phyloP scores from a whole-genome alignment of 2,888 invertebrate species.

The Epinotia nisella region DNA sequence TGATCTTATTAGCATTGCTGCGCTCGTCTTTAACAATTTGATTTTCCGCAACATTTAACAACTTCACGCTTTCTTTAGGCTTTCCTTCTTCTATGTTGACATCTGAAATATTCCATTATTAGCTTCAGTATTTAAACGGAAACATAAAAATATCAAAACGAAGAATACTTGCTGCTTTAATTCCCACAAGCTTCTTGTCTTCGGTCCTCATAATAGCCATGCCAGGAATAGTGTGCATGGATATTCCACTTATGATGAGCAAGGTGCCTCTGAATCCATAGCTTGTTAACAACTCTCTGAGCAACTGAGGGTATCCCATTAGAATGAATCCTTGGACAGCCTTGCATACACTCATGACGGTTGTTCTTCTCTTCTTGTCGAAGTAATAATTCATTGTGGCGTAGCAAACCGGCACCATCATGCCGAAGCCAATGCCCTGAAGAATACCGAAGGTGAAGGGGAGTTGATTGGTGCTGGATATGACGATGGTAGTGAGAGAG shows the following conservation, averaged over 20 bases:
- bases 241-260: slow-evolving; percentile 84
- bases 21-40: slow-evolving; percentile 14
- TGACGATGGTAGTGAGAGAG: slow-evolving; percentile 81
- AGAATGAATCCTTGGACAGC: slow-evolving; percentile 83
- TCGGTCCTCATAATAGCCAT: slow-evolving; percentile 84
- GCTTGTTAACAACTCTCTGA: slow-evolving; percentile 75
- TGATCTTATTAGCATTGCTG: slow-evolving; percentile 12
- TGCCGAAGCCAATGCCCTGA: slow-evolving; percentile 86
- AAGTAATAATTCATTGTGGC: slow-evolving; percentile 87
- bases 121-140: not conserved
- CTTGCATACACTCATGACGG: slow-evolving; percentile 86
- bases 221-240: slow-evolving; percentile 85
- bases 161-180: slow-evolving; percentile 76
- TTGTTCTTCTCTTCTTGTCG: slow-evolving; percentile 84
- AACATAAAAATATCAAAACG: slow-evolving; percentile 17
- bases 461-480: slow-evolving; percentile 82
- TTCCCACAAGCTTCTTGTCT: slow-evolving; percentile 42
- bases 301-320: slow-evolving; percentile 85
- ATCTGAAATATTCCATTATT: slow-evolving; percentile 53
- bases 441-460: slow-evolving; percentile 83
- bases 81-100: slow-evolving; percentile 53
- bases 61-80: slow-evolving; percentile 58
- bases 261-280: slow-evolving; percentile 87
- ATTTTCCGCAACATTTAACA: slow-evolving; percentile 53
- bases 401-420: slow-evolving; percentile 86